Conservation (phyloP, 2,113 vertebrate species). For the Condylura cristata region DNA sequence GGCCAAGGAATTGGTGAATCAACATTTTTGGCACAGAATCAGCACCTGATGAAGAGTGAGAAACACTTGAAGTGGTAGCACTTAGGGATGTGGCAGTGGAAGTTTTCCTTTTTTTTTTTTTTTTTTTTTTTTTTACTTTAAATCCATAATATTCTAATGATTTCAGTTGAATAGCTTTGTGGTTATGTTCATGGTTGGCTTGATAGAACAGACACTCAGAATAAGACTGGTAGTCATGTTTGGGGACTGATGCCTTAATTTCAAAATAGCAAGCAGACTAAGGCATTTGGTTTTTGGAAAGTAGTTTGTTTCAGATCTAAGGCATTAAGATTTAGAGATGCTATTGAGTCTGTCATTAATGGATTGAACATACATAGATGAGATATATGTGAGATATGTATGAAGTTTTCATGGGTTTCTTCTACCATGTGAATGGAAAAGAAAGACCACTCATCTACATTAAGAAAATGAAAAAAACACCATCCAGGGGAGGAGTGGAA, state of each 20-base stretch:
- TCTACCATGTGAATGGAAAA: neutral
- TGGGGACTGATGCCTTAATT: neutral
- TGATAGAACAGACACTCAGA: neutral
- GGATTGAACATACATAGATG: too few relatives aligned
- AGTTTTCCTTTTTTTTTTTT: neutral
- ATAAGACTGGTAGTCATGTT: neutral
- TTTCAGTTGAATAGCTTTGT: neutral
- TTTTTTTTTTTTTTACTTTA: neutral
- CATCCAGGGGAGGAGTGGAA: neutral
- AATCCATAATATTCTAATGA: neutral
- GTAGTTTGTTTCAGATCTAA: neutral
- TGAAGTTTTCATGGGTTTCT: neutral
- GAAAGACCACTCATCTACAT: neutral
- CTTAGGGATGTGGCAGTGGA: neutral
- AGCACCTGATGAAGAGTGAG: neutral
- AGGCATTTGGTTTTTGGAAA: neutral
- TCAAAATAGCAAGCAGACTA: neutral
- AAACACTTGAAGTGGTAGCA: neutral
- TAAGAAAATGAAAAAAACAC: neutral
- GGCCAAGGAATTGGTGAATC: neutral
- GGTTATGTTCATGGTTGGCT: neutral
- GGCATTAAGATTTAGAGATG: neutral
- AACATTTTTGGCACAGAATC: neutral
- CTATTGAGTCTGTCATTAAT: neutral
- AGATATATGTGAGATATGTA: too few relatives aligned